phyloP scores from a whole-genome alignment of 2,888 invertebrate genomes.

The Lymantria dispar region DNA sequence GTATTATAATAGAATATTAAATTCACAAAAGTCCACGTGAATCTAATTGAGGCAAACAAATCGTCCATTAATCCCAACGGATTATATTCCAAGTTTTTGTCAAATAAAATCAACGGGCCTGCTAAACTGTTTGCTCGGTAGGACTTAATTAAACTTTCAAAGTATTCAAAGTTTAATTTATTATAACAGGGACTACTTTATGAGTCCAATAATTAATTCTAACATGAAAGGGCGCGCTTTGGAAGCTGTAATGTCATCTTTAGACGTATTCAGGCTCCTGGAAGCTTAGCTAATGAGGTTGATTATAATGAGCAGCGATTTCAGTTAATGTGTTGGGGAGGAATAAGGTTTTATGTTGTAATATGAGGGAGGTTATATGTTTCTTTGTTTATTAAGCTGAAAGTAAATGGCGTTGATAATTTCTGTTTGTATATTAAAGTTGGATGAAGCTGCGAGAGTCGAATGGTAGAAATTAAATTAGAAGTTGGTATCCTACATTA shows the following conservation, averaged over 20 bases:
- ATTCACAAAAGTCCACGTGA: slow-evolving; percentile 1
- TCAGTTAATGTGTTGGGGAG: background rate
- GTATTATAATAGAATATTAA: background rate
- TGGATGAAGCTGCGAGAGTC: background rate
- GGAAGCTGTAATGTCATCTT: slow-evolving; percentile 9
- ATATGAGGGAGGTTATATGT: background rate
- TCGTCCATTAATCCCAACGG: slow-evolving; percentile 1
- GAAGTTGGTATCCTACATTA: too few relatives aligned
- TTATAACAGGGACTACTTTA: slow-evolving; percentile 27
- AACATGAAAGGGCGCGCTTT: slow-evolving; percentile 16
- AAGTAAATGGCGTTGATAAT: background rate
- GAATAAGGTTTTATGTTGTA: background rate
- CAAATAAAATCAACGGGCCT: slow-evolving; percentile 14
- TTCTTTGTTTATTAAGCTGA: background rate
- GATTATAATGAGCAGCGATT: slow-evolving; percentile 1
- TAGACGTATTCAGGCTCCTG: background rate
- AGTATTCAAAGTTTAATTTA: slow-evolving; percentile 39
- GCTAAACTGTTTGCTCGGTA: slow-evolving; percentile 25
- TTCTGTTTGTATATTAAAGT: background rate
- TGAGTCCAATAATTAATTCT: slow-evolving; percentile 29
- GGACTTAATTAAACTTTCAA: slow-evolving; percentile 35
- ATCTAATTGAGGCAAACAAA: slow-evolving; percentile 5
- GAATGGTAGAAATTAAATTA: too few relatives aligned
- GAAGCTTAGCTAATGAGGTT: slow-evolving; percentile 4
- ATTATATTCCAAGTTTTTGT: slow-evolving; percentile 8